Conservation (phyloP, 2,888 invertebrate species). For the Drosophila conformis region DNA sequence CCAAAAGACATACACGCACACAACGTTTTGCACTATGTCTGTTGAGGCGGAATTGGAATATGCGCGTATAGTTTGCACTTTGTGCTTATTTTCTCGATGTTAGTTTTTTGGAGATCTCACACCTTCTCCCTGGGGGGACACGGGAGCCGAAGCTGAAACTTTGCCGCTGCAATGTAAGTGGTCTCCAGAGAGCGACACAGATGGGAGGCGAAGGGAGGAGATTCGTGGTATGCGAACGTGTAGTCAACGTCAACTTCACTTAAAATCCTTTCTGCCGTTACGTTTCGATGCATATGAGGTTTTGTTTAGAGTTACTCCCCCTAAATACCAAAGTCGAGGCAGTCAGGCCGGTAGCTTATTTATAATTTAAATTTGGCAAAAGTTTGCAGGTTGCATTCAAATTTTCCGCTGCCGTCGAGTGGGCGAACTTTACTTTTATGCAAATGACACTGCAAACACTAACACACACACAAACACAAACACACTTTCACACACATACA, state of each 20-base stretch:
- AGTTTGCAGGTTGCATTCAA: constrained; percentile 78
- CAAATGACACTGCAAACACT: constrained; percentile 70
- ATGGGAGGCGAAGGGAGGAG: not conserved
- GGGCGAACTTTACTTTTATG: constrained; percentile 81
- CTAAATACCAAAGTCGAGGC: constrained; percentile 27
- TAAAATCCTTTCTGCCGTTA: constrained; percentile 81
- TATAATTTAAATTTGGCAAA: constrained; percentile 80
- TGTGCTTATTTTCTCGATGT: constrained; percentile 67
- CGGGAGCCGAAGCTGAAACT: constrained; percentile 56
- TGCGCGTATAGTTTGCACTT: constrained; percentile 73
- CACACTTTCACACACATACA: not conserved
- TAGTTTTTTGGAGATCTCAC: constrained; percentile 60
- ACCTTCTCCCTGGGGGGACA: constrained; percentile 1
- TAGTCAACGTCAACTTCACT: constrained; percentile 81
- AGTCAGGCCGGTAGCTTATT: constrained; percentile 65
- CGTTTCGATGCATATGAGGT: constrained; percentile 82
- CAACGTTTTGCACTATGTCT: constrained; percentile 78
- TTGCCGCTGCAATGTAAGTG: constrained; percentile 74
- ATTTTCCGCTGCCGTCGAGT: constrained; percentile 71
- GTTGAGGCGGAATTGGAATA: constrained; percentile 75
- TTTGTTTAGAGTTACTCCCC: constrained; percentile 67
- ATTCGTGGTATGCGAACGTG: constrained; percentile 70
- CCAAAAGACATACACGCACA: constrained; percentile 74
- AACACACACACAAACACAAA: constrained; percentile 17
- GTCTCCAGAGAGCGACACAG: constrained; percentile 50